Evolutionary conservation across 2,888 invertebrate species (phyloP).

Genomic region (Lacanobia oleracea): DNA sequence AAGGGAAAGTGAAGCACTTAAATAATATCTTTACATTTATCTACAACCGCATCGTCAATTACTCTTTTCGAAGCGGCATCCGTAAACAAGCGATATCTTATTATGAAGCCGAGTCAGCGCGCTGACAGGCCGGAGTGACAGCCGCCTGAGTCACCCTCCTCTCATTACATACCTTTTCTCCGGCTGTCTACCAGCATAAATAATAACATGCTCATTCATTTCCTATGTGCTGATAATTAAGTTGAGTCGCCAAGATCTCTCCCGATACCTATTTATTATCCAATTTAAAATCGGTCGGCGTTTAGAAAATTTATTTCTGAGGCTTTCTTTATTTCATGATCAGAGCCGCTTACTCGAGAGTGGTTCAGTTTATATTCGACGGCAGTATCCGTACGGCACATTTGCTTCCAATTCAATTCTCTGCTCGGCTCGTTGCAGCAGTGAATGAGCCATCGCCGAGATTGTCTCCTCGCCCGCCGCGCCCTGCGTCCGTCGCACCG

Average conservation of each 20-base stretch:
- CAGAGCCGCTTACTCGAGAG: constrained; percentile 77
- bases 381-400: constrained; percentile 85
- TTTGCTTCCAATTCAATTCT: constrained; percentile 89
- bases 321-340: constrained; percentile 75
- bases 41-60: neutral
- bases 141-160: constrained; percentile 77
- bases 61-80: constrained; percentile 23
- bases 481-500: constrained; percentile 54
- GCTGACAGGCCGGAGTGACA: constrained; percentile 72
- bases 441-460: constrained; percentile 87
- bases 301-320: constrained; percentile 70
- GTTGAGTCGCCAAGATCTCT: constrained; percentile 33
- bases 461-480: constrained; percentile 80
- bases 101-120: constrained; percentile 70
- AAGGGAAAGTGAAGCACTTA: neutral
- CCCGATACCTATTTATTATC: constrained; percentile 55
- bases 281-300: constrained; percentile 66
- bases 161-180: constrained; percentile 78
- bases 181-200: constrained; percentile 62
- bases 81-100: constrained; percentile 51
- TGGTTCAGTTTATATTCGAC: constrained; percentile 86
- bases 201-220: constrained; percentile 43
- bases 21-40: neutral
- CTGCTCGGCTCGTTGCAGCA: constrained; percentile 86
- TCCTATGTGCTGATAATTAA: constrained; percentile 43